Evolutionary conservation across 2,888 invertebrate genomes (phyloP).

Genomic region (Drosophila eohydei): DNA sequence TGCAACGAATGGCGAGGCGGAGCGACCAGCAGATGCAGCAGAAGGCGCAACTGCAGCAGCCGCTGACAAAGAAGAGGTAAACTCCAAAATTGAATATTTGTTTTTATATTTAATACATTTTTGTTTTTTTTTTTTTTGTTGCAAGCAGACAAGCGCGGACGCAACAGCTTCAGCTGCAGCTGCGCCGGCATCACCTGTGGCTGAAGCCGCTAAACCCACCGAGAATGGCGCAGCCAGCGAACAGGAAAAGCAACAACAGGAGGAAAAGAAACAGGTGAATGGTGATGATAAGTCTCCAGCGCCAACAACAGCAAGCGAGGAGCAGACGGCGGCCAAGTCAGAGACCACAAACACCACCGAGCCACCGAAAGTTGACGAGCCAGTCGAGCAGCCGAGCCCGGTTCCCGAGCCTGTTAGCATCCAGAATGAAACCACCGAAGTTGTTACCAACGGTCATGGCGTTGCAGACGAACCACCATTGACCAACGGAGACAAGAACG

Average conservation of each 20-base stretch:
- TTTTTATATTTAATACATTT: neutral
- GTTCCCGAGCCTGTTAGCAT: slow-evolving; percentile 36
- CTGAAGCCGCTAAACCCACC: slow-evolving; percentile 59
- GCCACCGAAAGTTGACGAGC: slow-evolving; percentile 37
- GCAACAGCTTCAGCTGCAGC: slow-evolving; percentile 24
- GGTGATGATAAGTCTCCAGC: slow-evolving; percentile 67
- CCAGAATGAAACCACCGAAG: slow-evolving; percentile 33
- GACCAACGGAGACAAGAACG: slow-evolving; percentile 80
- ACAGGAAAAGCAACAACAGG: slow-evolving; percentile 52
- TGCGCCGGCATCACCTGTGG: slow-evolving; percentile 33
- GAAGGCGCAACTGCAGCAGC: slow-evolving; percentile 21
- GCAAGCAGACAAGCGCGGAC: slow-evolving; percentile 40
- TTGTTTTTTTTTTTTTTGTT: slow-evolving; percentile 4
- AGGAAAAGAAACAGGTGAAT: slow-evolving; percentile 59
- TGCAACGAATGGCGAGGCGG: slow-evolving; percentile 86
- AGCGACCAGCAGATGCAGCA: slow-evolving; percentile 88
- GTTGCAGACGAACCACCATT: slow-evolving; percentile 47
- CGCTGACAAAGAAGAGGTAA: slow-evolving; percentile 36
- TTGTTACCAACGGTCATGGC: slow-evolving; percentile 74
- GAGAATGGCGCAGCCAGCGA: slow-evolving; percentile 77
- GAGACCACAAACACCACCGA: slow-evolving; percentile 48
- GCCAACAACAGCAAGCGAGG: slow-evolving; percentile 57
- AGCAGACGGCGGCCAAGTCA: slow-evolving; percentile 44
- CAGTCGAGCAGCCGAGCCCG: slow-evolving; percentile 51
- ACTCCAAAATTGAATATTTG: neutral